Base-by-base conservation (phyloP, 2,888 invertebrate species). In the Dynastes hyllus region DNA sequence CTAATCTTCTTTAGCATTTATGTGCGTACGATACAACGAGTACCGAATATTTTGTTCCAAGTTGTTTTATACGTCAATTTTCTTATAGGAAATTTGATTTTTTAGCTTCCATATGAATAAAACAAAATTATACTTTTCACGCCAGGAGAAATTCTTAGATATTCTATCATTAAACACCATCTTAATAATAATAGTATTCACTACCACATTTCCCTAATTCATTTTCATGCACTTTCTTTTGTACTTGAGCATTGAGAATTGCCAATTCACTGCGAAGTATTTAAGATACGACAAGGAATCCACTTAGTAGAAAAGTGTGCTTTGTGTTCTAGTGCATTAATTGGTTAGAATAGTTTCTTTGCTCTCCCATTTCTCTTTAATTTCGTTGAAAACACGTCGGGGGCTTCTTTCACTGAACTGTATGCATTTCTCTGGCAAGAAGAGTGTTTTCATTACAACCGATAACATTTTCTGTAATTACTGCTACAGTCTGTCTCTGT, bases 381-480 rank as follows among this genome's bases (percentile, higher is more conserved):
- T 69, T 51, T 69, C 69, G 69, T 69, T 69, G 51, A 69, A 51
- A 69, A 69, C 29, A 69, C 69, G 27, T 22, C 58, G 37, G 73
- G 40, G 37, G 40, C 22, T 73, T 73, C 73, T 53, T 73, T 73
- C 37, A 58, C 40, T 73, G 73, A 22, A 22, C 40, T 6, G 29
- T 73, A 73, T 58, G 58, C 37, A 58, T 73, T 58, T 40, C n/a
- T 58, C 37, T 55, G 37, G 61, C 16, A 32, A 29, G 77, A 61
- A 70, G 16, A 71, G 45, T 32, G 61, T 63, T 78, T 78, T 71
- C 50, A 50, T 71, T 65, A 27, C 37, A 71, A 65, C 37, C 16
- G 29, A 71, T 70, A 71, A 51, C 66, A 77, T 67, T 66, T 77
- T 37, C 67, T 40, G 67, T 67, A 66, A 77, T 77, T 77, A 77